Evolutionary conservation across 2,797 vertebrate species (phyloP).

Genomic region (Cebuella pygmaea): DNA sequence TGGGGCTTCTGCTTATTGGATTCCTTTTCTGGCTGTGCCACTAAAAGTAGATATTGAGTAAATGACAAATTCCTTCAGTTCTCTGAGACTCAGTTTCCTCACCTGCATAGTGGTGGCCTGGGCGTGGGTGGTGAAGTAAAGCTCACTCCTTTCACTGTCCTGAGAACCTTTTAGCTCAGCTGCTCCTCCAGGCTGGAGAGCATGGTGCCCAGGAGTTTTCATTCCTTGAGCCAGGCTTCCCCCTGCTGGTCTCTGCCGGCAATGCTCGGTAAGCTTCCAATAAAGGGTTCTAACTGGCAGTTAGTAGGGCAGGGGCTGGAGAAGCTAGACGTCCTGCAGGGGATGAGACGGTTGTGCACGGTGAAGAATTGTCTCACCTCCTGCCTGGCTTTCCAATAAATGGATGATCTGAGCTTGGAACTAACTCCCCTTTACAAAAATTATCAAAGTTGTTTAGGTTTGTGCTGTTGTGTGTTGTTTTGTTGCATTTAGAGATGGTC

Average conservation of each 20-base stretch:
- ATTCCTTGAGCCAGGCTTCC: neutral
- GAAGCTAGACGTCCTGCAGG: neutral
- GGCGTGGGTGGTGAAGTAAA: neutral
- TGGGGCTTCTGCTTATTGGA: neutral
- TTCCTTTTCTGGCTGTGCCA: neutral
- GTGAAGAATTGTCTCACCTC: neutral
- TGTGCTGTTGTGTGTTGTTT: neutral
- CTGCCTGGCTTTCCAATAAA: neutral
- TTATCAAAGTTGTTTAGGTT: neutral
- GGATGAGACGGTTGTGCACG: neutral
- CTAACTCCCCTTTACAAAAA: neutral
- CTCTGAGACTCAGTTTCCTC: neutral
- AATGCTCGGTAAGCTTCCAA: neutral
- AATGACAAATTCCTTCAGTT: neutral
- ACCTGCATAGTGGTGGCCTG: neutral
- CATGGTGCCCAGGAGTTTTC: rapidly evolving
- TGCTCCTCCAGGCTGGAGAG: rapidly evolving
- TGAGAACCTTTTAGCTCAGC: neutral
- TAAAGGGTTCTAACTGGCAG: neutral
- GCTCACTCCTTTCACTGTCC: neutral
- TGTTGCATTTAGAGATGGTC: neutral
- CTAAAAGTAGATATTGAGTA: neutral
- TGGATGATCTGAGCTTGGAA: neutral
- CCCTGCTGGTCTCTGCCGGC: slow-evolving; percentile 29
- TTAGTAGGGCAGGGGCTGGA: neutral